Evolutionary conservation across 2,888 invertebrate species (phyloP), one percentile per base, ranked within the genome.

Genomic region (Labia minor): DNA sequence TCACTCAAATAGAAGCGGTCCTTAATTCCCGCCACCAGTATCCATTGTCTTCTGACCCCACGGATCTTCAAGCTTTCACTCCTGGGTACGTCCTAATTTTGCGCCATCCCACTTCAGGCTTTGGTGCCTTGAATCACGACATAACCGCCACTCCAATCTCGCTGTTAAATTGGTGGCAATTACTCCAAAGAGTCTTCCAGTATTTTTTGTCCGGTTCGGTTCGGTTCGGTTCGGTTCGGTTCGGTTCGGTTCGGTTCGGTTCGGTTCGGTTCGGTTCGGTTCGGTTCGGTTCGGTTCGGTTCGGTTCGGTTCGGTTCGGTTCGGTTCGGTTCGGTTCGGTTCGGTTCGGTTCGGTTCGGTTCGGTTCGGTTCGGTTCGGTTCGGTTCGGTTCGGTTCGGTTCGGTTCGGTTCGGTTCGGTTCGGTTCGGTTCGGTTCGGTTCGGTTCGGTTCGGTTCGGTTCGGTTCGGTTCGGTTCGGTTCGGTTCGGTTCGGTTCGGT

Each of bases 401-500:
- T 64, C 64, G 26, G 64, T 16, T 64, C 64, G 26, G 64, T 16
- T 65, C 1, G 1, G 49, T 16, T 61, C 67, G 21, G 61, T 4
- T 61, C 65, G 21, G 0, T 8, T 37, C 67, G 61, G 65, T n/a
- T 37, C 67, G 61, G 65, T 2, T 61, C 65, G 21, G 65, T 0
- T 61, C 67, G 21, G 1, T 4, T 65, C 65, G 61, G 67, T 4
- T 65, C 67, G 21, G 67, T 4, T 37, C 65, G 0, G 67, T n/a
- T 37, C 67, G 61, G 64, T 0, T 49, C 64, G 21, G 65, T 18
- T 66, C 65, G 21, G 66, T 14, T 19, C 66, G 26, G 62, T 14
- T 63, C 65, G 49, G 65, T n/a, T 61, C 65, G 49, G 65, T n/a
- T 61, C 65, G 49, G 65, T n/a, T 61, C 65, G 49, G 65, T n/a